Evolutionary conservation across 64 coral and sea anemone species (phyloP), one percentile per base, ranked within the genome.

Genomic region (Stichodactyla mertensii): DNA sequence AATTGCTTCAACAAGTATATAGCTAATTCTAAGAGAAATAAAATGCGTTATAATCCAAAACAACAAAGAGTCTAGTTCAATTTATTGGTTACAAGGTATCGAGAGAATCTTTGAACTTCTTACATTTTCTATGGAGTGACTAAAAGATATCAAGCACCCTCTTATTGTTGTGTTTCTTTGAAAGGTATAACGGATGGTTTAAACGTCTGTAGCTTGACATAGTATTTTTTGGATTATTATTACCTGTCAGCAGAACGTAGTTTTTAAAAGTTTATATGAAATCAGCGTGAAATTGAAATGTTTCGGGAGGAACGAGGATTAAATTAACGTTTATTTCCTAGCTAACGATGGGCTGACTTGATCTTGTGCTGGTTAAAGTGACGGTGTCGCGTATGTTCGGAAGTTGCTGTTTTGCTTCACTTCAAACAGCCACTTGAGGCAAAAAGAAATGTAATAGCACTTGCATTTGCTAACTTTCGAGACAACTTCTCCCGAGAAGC

Each of bases 401-500:
- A 81, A 81, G 26, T 20, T 19, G 26, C 53, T 52, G 16, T 81
- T 81, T 81, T 81, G 52, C 78, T 19, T 81, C 51, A 81, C 36
- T 81, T 81, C 78, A 81, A 81, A 81, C 52, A 81, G 15, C 78
- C 78, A 81, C 78, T 81, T 81, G 53, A 81, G 14, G 78, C 15
- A 81, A 28, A 81, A 81, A 81, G 78, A 81, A 81, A 81, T 54
- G 51, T 28, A 81, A 81, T 81, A 18, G 51, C 36, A 53, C 53
- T 81, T 55, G 53, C 78, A 81, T 81, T 81, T 81, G 78, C 78
- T 81, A 81, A 81, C 78, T 81, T 81, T 81, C 53, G 78, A 81
- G 78, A 81, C 78, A 81, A 81, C 36, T 81, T 81, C 78, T 53
- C 36, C 52, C 51, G 51, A 81, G 78, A 81, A 81, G 78, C 78